Evolutionary conservation across 2,797 vertebrate species (phyloP), one percentile per base, ranked within the genome.

Genomic region (Pelobates cultripes): DNA sequence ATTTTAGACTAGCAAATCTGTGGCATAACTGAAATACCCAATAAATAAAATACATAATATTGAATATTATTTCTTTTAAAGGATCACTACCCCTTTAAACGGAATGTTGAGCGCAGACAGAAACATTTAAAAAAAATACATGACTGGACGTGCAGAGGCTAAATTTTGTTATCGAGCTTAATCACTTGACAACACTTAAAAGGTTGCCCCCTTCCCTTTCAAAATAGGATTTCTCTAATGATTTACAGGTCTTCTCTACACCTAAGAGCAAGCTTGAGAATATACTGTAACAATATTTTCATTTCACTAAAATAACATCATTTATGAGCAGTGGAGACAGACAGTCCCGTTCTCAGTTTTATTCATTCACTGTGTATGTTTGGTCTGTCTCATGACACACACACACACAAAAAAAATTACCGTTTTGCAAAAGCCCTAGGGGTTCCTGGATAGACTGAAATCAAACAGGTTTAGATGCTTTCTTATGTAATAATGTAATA

Each of bases 281-380:
- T 80, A 80, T 80, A 60, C 41, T 81, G n/a, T 8, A 75, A 63
- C 72, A 81, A 75, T 75, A 81, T 70, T 70, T 76, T 68, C 74
- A 43, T 75, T 70, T 71, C 67, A 15, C 55, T 81, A 53, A 75
- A 81, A 81, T 61, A 81, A 70, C 79, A 81, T 76, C 53, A 9
- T 81, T 75, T 71, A 81, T 81, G 79, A 47, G 67, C 67, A 64
- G 44, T 51, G 73, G 55, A 75, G 79, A 75, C 79, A 74, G 78
- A 69, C 51, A 15, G 13, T 42, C 28, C 64, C 12, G 67, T 61
- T 70, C 72, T 17, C 41, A 51, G 71, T 17, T 69, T 75, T 81
- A 81, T 75, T 81, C 73, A 43, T 55, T 57, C 17, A 47, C 10
- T 75, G 64, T 75, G 60, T 70, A 75, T 75, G 73, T 68, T 61